Base-by-base conservation (phyloP, 2,797 vertebrate genomes). In the Varecia variegata region DNA sequence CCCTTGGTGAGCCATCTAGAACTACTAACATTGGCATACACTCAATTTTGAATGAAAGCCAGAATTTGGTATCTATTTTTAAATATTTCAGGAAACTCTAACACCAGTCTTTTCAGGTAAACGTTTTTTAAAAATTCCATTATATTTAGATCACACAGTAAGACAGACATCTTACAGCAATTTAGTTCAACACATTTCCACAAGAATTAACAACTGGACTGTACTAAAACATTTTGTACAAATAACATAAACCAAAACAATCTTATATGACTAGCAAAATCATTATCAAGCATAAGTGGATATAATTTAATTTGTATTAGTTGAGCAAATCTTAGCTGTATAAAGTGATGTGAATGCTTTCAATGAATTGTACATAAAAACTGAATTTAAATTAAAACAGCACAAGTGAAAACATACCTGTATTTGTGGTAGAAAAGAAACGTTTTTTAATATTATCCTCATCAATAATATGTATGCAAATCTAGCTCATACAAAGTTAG, bases 1-100 rank as follows among this genome's bases (percentile, higher is more conserved):
- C 60, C 27, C n/a, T 96, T 91, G 79, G 35, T 88, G 93, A 97
- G 71, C 43, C 86, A 90, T 81, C 54, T 40, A 81, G 38, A 71
- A 40, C 54, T 81, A 45, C 67, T 27, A 77, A 76, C 71, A 81
- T 85, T 92, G 94, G 80, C 56, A 73, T 68, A n/a, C 27, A 77
- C 45, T 88, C n/a, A 30, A 56, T 88, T 94, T 18, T 79, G 17
- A 94, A 47, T 65, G 45, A 92, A 91, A 86, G 70, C 9, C 25
- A 81, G 17, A 86, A 65, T 80, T 43, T 35, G 43, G 73, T 38
- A 67, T 15, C 18, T 56, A 21, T 43, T 88, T 74, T 79, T 65
- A 96, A 89, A 40, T 67, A 79, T 58, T 89, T 79, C 82, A 54
- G 85, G 79, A 93, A 88, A 85, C 0, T 76, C 35, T 90, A 60